A percentile compares a stretch with the other conserved stretches of the same genome.
phyloP scores from a whole-genome alignment of 2,797 vertebrate genomes.

The Numenius phaeopus region DNA sequence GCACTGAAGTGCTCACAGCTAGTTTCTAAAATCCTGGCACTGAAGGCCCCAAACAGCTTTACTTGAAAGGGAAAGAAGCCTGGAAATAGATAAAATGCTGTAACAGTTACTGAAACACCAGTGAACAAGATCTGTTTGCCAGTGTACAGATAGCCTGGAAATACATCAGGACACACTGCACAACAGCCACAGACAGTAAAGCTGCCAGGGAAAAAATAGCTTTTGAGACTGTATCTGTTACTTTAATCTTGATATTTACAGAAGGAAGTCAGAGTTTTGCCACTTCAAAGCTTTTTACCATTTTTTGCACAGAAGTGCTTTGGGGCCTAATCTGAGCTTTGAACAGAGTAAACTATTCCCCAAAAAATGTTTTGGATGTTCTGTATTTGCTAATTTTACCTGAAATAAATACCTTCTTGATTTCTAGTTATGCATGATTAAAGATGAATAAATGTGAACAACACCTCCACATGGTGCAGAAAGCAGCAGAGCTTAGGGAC shows the following conservation, averaged over 20 bases:
- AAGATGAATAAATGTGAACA: not conserved
- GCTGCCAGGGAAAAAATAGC: not conserved
- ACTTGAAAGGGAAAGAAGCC: constrained; percentile 60
- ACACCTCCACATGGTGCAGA: fast-evolving
- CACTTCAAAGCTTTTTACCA: not conserved
- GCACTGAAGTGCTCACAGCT: constrained; percentile 53
- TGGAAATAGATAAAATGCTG: constrained; percentile 64
- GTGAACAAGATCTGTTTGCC: constrained; percentile 35
- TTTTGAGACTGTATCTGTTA: not conserved
- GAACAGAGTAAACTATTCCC: not conserved
- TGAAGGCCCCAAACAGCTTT: constrained; percentile 41
- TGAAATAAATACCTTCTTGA: not conserved
- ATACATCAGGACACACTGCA: not conserved
- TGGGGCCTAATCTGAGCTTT: not conserved
- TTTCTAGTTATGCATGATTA: not conserved
- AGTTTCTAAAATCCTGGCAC: constrained; percentile 59
- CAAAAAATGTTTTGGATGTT: not conserved
- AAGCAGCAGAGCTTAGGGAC: not conserved
- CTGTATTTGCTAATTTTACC: not conserved
- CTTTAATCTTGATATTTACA: constrained; percentile 13
- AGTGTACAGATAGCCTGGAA: not conserved
- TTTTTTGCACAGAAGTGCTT: not conserved
- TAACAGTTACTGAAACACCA: constrained; percentile 41
- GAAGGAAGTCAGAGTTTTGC: not conserved
- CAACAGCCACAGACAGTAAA: not conserved